Conservation (phyloP, 2,888 invertebrate genomes). For the Urechis unicinctus region DNA sequence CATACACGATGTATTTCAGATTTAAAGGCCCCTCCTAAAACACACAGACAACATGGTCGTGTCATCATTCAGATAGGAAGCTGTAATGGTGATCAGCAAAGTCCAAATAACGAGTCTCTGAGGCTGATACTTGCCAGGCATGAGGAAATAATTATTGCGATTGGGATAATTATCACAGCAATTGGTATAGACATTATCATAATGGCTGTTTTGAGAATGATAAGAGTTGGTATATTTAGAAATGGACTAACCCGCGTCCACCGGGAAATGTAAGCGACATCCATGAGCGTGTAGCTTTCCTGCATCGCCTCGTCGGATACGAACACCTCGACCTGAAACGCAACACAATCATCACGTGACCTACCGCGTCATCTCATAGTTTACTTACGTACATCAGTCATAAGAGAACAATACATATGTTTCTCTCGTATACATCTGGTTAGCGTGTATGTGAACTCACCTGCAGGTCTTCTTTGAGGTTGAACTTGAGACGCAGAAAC, state of each 20-base stretch:
- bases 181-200: too few relatives aligned
- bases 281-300: background rate
- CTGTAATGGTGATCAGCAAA: background rate
- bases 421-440: too few relatives aligned
- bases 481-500: background rate
- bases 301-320: background rate
- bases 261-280: background rate
- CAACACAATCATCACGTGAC: background rate
- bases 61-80: too few relatives aligned
- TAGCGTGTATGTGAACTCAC: too few relatives aligned
- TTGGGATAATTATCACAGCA: too few relatives aligned
- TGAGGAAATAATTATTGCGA: too few relatives aligned
- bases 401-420: background rate
- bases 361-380: too few relatives aligned
- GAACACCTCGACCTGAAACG: background rate
- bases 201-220: too few relatives aligned
- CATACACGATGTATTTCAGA: conserved; percentile 1
- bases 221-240: too few relatives aligned
- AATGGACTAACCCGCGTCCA: background rate
- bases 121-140: too few relatives aligned
- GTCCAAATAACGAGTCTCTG: too few relatives aligned
- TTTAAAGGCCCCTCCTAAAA: background rate
- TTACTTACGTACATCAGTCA: background rate
- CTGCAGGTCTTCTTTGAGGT: background rate
- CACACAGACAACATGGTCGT: background rate